Percentiles rank a stretch among this genome's conserved stretches.
Evolutionary conservation across 2,797 vertebrate species (phyloP).

Genomic region (Anisognathus igniventris): DNA sequence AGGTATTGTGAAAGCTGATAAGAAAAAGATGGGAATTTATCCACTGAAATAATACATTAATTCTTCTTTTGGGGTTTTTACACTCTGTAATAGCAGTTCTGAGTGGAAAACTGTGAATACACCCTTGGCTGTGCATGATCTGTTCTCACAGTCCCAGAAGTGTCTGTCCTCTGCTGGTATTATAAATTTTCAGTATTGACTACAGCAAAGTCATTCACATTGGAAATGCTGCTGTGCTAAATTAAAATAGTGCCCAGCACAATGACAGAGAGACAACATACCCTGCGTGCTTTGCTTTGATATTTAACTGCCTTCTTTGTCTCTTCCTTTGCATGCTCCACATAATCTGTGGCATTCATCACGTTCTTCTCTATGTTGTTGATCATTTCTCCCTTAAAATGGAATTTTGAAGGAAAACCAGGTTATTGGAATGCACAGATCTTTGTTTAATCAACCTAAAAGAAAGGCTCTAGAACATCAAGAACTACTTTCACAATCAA

Average conservation of each 20-base stretch:
- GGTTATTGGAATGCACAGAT: not conserved
- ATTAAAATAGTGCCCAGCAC: not conserved
- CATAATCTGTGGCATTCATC: slow-evolving; percentile 86
- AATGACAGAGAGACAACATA: slow-evolving; percentile 64
- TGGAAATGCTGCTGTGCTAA: not conserved
- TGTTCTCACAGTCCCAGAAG: not conserved
- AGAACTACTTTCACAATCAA: not conserved
- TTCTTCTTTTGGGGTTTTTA: not conserved
- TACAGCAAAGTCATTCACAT: not conserved
- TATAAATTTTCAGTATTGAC: not conserved
- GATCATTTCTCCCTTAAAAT: slow-evolving; percentile 90
- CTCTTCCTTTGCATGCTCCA: slow-evolving; percentile 89
- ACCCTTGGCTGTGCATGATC: not conserved
- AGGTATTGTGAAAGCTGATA: not conserved
- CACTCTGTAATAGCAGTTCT: not conserved
- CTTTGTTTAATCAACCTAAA: not conserved
- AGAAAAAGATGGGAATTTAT: not conserved
- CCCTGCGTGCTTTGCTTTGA: slow-evolving; percentile 89
- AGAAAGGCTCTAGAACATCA: not conserved
- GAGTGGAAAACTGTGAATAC: not conserved
- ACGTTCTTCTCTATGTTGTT: slow-evolving; percentile 96
- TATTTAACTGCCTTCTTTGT: slow-evolving; percentile 93
- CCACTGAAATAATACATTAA: not conserved
- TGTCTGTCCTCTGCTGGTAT: not conserved
- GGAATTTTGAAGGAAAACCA: not conserved